A percentile compares a stretch with the other conserved stretches of the same genome.
phyloP scores from a whole-genome alignment of 2,888 invertebrate species.

The Tachina fera region DNA sequence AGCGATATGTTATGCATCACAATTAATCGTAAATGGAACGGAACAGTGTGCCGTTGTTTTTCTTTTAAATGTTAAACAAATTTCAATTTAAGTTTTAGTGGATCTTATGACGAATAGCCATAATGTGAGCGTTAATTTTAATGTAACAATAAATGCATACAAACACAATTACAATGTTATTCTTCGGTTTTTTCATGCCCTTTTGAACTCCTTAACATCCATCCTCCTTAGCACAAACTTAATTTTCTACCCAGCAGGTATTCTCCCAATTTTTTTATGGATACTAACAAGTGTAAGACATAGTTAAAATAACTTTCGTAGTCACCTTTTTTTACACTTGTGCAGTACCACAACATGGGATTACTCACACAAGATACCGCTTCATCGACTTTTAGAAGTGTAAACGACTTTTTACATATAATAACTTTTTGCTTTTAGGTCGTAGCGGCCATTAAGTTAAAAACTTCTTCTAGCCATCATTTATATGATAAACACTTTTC shows the following conservation, averaged over 20 bases:
- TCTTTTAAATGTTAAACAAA: no score
- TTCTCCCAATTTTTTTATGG: background rate
- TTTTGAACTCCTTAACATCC: no score
- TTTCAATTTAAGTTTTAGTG: no score
- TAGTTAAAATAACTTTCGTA: background rate
- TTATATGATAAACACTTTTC: slow-evolving; percentile 62
- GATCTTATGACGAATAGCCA: no score
- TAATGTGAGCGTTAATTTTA: no score
- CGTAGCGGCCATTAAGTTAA: slow-evolving; percentile 4
- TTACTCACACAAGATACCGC: slow-evolving; percentile 47
- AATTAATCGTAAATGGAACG: no score
- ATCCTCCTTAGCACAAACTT: slow-evolving; percentile 24
- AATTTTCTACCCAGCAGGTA: slow-evolving; percentile 59
- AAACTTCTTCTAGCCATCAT: background rate
- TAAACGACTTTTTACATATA: slow-evolving; percentile 9
- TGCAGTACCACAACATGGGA: background rate
- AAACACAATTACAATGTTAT: no score
- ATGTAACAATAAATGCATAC: no score
- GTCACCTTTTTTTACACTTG: background rate
- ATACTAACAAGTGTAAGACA: background rate
- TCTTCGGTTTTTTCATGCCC: no score
- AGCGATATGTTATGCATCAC: no score
- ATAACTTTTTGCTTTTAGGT: slow-evolving; percentile 22
- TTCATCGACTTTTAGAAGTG: background rate
- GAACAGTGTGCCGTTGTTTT: no score